phyloP scores from a whole-genome alignment of 2,113 vertebrate species.

The Lepisosteus osseus region DNA sequence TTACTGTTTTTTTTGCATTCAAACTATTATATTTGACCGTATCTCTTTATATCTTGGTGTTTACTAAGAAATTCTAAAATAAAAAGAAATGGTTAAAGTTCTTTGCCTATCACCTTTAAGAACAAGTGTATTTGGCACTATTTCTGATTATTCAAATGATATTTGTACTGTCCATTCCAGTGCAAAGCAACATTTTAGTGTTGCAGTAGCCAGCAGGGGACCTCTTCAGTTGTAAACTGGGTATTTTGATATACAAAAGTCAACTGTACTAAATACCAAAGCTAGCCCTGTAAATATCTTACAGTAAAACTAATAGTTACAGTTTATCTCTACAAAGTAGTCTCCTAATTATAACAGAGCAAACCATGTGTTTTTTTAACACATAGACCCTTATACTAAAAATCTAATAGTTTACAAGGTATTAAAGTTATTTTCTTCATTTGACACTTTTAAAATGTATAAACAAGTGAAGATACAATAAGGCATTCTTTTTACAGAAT shows the following conservation, averaged over 20 bases:
- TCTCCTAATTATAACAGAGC: constrained; percentile 21
- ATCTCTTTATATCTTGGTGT: too few species aligned
- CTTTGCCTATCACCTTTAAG: constrained; percentile 3
- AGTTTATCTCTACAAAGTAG: constrained; percentile 8
- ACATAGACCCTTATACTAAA: constrained; percentile 6
- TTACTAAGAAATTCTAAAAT: too few species aligned
- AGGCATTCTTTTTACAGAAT: constrained; percentile 60
- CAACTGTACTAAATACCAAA: constrained; percentile 17
- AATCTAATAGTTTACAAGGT: constrained; percentile 25
- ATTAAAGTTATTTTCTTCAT: constrained; percentile 36
- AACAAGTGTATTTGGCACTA: constrained; percentile 21
- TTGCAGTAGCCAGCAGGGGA: constrained; percentile 12
- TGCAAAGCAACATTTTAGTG: constrained; percentile 1
- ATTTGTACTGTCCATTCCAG: background rate
- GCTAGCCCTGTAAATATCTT: constrained; percentile 22
- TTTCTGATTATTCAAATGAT: constrained; percentile 12
- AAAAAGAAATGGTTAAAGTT: background rate
- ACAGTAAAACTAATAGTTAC: background rate
- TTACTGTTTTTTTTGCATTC: too few species aligned
- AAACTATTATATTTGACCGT: too few species aligned
- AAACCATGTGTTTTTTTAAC: constrained; percentile 5
- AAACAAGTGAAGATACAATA: constrained; percentile 57
- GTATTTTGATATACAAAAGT: constrained; percentile 23
- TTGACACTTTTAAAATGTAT: constrained; percentile 52
- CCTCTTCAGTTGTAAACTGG: constrained; percentile 8